These are phyloP conservation scores for Nephrotoma appendiculata DNA, from an alignment of 2,888 invertebrate genomes.

Conservation along the genomic window DNA sequence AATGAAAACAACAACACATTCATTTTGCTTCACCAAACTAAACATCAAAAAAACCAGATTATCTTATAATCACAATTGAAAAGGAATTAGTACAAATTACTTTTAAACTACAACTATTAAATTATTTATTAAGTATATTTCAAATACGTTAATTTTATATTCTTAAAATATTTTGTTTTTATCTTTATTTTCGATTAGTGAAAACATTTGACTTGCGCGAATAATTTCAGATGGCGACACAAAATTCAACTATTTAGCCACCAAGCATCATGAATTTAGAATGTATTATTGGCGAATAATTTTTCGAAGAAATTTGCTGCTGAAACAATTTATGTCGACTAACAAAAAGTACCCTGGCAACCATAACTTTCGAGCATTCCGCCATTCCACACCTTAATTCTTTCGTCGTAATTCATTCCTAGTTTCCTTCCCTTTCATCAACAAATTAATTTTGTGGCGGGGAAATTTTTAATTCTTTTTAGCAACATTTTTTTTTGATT, in stretches of 20 bases:
- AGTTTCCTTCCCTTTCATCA: no score
- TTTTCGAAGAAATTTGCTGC: no score
- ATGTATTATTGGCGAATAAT: no score
- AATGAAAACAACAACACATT: background rate
- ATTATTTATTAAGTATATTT: background rate
- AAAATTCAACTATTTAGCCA: background rate
- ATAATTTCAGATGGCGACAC: background rate
- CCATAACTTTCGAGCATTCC: no score
- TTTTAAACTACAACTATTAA: background rate
- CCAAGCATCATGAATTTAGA: background rate
- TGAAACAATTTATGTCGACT: no score
- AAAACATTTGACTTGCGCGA: conserved; percentile 1
- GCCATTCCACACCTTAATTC: no score
- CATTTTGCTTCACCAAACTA: background rate
- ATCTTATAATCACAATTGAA: background rate
- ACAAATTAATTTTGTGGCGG: no score
- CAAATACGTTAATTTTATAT: background rate
- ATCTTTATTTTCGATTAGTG: background rate
- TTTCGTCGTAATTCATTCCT: no score
- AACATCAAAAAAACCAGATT: background rate
- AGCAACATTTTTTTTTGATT: no score
- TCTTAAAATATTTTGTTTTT: background rate
- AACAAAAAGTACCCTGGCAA: no score
- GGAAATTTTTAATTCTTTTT: no score
- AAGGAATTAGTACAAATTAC: background rate